phyloP scores from a whole-genome alignment of 2,888 invertebrate species.

The Tenthredo mesomela region DNA sequence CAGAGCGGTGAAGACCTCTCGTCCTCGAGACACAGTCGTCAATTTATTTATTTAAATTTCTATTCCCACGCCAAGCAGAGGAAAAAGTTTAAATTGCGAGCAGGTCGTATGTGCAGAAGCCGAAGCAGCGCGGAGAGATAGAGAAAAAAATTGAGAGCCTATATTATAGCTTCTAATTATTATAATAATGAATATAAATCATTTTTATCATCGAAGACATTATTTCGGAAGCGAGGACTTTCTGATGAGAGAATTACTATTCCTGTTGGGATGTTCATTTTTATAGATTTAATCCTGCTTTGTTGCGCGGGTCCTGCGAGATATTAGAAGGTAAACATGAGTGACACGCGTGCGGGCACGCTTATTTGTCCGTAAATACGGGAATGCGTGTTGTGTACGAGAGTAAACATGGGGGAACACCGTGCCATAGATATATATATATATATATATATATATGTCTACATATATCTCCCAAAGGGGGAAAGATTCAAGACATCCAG shows the following conservation, averaged over 20 bases:
- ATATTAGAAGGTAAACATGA: conserved; percentile 75
- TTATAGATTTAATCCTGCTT: conserved; percentile 25
- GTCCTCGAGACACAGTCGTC: conserved; percentile 12
- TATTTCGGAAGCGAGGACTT: neutral
- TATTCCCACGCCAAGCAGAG: neutral
- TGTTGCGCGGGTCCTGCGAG: conserved; percentile 55
- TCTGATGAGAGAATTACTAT: neutral
- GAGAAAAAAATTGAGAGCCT: neutral
- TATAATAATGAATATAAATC: neutral
- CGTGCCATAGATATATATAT: conserved; percentile 20
- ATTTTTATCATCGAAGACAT: neutral
- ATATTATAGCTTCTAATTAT: neutral
- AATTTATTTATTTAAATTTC: conserved; percentile 48
- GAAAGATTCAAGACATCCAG: conserved; percentile 40
- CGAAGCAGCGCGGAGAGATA: neutral
- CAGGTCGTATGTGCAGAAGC: neutral
- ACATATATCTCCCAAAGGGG: conserved; percentile 25
- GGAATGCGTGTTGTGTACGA: conserved; percentile 68
- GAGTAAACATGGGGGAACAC: conserved; percentile 66
- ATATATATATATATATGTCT: neutral
- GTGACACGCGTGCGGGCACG: conserved; percentile 66
- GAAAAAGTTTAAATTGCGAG: conserved; percentile 24
- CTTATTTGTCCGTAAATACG: conserved; percentile 75
- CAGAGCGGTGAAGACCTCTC: neutral
- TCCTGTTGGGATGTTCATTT: neutral